Conservation (phyloP, 2,113 vertebrate genomes). For the Zosterops japonicus region DNA sequence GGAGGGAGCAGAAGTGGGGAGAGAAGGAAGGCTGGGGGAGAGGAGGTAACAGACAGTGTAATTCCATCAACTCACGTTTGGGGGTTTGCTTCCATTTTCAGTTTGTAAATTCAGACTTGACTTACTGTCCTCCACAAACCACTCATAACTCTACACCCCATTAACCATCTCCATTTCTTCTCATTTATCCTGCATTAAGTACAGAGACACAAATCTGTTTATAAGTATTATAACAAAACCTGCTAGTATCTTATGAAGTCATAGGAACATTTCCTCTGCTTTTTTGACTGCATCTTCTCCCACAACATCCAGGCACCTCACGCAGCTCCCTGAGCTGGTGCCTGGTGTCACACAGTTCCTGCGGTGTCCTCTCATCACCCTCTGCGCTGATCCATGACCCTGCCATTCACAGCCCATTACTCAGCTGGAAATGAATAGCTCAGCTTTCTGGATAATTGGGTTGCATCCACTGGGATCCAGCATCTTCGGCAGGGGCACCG, state of each 20-base stretch:
- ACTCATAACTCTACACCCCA: neutral
- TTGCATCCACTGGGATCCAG: neutral
- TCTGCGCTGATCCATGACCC: neutral
- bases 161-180: neutral
- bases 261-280: neutral
- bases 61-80: neutral
- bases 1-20: neutral
- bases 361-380: neutral
- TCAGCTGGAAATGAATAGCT: neutral
- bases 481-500: neutral
- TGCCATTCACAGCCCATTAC: neutral
- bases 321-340: neutral
- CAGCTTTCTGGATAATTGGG: neutral
- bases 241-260: neutral
- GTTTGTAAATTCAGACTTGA: neutral
- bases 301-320: neutral
- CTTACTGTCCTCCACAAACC: neutral
- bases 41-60: neutral
- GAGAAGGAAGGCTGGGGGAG: neutral
- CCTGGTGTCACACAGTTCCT: neutral
- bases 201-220: neutral
- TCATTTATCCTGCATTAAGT: neutral
- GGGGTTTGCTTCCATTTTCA: neutral
- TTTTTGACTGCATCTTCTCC: neutral
- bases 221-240: neutral